Conservation (phyloP, 1,140 invertebrate species). For the Macrobrachium nipponense region DNA sequence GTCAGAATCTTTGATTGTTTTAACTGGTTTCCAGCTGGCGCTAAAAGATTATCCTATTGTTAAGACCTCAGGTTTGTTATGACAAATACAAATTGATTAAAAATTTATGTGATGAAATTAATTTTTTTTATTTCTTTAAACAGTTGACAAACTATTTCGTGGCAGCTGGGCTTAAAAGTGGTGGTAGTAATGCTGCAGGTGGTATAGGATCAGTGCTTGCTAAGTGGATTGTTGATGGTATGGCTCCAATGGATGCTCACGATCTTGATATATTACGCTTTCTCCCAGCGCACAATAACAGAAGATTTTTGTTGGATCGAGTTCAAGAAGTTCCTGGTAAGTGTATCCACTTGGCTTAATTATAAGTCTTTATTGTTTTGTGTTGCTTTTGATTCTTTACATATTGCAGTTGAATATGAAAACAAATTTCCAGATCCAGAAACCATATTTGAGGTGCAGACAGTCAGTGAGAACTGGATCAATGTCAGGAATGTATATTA, state of each 20-base stretch:
- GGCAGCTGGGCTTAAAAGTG: constrained; percentile 95
- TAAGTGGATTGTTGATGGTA: constrained; percentile 88
- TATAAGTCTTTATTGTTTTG: too few species aligned
- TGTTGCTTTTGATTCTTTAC: too few species aligned
- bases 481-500: too few species aligned
- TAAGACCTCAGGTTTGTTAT: background rate
- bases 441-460: too few species aligned
- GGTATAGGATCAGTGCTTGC: constrained; percentile 92
- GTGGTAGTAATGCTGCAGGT: constrained; percentile 91
- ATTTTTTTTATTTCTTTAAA: constrained; percentile 50
- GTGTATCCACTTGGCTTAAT: constrained; percentile 27
- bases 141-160: constrained; percentile 94
- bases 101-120: too few species aligned
- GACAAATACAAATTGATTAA: too few species aligned
- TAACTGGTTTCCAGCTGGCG: too few species aligned
- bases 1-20: too few species aligned
- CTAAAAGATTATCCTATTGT: too few species aligned
- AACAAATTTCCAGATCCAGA: too few species aligned
- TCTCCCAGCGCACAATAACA: constrained; percentile 94
- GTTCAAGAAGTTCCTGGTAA: constrained; percentile 92
- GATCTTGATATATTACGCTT: constrained; percentile 93
- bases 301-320: constrained; percentile 89
- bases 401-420: too few species aligned
- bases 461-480: too few species aligned
- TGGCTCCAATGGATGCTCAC: constrained; percentile 86